These are phyloP conservation scores for Epizoanthus stellaris DNA, from an alignment of 92 coral and sea anemone species.

Conservation along the genomic window DNA sequence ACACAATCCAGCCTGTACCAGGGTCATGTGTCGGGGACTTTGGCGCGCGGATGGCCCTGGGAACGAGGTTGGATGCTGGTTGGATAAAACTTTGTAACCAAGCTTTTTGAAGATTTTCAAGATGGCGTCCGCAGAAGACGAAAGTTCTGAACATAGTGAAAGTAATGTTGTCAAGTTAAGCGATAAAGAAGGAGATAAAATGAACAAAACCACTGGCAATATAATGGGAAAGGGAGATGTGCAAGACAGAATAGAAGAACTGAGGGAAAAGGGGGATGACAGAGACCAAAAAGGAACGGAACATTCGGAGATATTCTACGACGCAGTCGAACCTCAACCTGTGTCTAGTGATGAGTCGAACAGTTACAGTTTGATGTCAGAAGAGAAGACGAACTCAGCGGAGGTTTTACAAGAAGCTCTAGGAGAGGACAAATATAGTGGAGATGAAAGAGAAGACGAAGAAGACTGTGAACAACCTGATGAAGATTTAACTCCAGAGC, in stretches of 20 bases:
- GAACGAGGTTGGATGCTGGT: too few species aligned
- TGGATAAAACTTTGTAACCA: constrained; percentile 10
- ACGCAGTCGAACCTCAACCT: too few species aligned
- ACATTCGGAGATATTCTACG: not conserved
- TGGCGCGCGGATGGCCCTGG: too few species aligned
- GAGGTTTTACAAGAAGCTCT: not conserved
- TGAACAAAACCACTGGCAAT: not conserved
- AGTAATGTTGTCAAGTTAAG: constrained; percentile 3
- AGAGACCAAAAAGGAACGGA: not conserved
- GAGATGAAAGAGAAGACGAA: constrained; percentile 25
- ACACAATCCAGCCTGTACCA: too few species aligned
- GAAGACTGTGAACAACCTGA: not conserved
- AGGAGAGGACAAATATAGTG: not conserved
- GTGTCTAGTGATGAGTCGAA: too few species aligned
- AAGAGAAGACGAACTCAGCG: constrained; percentile 16
- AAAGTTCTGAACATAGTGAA: not conserved
- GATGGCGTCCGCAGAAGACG: constrained; percentile 23
- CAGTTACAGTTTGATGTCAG: not conserved
- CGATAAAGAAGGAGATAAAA: not conserved
- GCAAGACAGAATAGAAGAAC: not conserved
- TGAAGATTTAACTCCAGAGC: constrained; percentile 32
- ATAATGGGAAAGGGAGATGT: not conserved
- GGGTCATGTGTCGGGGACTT: too few species aligned
- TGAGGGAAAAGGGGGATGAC: not conserved
- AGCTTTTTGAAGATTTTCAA: not conserved